Evolutionary conservation across 1,140 invertebrate genomes (phyloP).

Genomic region (Heliothis virescens): DNA sequence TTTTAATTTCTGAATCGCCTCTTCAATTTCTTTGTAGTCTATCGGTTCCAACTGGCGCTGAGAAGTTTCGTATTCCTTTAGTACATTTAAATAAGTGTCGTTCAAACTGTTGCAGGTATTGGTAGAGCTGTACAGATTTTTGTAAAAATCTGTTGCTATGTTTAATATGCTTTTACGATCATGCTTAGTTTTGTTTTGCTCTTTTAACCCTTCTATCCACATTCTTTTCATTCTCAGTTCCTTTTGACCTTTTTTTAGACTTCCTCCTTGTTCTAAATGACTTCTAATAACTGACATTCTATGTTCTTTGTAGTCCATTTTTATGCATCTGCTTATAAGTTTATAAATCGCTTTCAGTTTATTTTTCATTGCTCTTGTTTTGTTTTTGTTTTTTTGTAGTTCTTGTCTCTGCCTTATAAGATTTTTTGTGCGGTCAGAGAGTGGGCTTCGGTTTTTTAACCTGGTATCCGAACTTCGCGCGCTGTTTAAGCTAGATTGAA

Average conservation of each 20-base stretch:
- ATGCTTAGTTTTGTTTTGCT: neutral
- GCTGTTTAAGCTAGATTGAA: neutral
- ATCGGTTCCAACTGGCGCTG: too few relatives aligned
- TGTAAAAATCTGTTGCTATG: neutral
- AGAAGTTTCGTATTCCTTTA: too few relatives aligned
- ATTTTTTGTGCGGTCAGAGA: neutral
- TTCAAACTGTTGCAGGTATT: too few relatives aligned
- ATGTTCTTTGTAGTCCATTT: conserved; percentile 49
- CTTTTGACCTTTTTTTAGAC: conserved; percentile 51
- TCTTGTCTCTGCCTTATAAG: conserved; percentile 47
- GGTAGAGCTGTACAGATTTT: neutral
- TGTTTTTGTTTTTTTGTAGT: conserved; percentile 44
- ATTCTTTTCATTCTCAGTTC: conserved; percentile 51
- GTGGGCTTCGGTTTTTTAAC: neutral
- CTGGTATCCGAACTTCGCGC: conserved; percentile 17
- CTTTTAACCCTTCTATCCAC: conserved; percentile 53
- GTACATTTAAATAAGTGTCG: too few relatives aligned
- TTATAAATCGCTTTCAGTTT: conserved; percentile 51
- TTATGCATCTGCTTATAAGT: conserved; percentile 49
- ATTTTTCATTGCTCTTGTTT: conserved; percentile 49
- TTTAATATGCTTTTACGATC: neutral
- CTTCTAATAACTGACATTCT: conserved; percentile 36
- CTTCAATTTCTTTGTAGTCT: too few relatives aligned
- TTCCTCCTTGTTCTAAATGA: conserved; percentile 45
- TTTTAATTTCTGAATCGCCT: too few relatives aligned